Evolutionary conservation across 2,113 vertebrate species (phyloP).

Genomic region (Macquaria ambigua): DNA sequence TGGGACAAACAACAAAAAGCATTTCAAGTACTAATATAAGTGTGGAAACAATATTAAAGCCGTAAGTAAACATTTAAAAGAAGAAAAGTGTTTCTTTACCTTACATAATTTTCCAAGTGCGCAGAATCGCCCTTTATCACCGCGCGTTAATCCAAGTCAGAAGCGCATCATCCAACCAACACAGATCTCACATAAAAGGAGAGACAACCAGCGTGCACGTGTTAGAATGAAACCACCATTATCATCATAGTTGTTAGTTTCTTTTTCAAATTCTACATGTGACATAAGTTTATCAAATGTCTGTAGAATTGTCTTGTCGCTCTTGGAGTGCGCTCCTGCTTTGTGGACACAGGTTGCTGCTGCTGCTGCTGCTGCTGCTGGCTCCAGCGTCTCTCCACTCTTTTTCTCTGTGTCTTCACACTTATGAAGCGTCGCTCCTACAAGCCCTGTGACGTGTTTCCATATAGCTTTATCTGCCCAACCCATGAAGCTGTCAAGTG

Average conservation of each 20-base stretch:
- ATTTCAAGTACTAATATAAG: background rate
- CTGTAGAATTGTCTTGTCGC: conserved; percentile 19
- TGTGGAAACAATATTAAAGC: background rate
- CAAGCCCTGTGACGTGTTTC: conserved; percentile 78
- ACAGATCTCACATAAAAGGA: conserved; percentile 42
- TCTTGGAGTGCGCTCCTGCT: conserved; percentile 57
- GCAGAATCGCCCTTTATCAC: conserved; percentile 70
- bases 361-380: conserved; percentile 42
- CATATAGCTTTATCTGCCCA: conserved; percentile 67
- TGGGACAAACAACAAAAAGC: background rate
- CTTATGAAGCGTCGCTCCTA: conserved; percentile 80
- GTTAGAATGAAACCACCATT: background rate
- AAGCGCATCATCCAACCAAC: conserved; percentile 64
- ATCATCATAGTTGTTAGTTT: background rate
- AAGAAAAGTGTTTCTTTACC: conserved; percentile 74
- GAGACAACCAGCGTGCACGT: background rate
- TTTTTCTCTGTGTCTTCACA: conserved; percentile 65
- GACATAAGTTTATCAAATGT: conserved; percentile 24
- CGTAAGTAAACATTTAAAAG: background rate
- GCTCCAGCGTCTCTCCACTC: conserved; percentile 64
- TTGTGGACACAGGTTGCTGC: conserved; percentile 33
- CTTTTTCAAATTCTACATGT: conserved; percentile 2
- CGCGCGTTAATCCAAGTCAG: conserved; percentile 79
- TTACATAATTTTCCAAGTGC: conserved; percentile 84
- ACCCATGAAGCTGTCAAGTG: conserved; percentile 58